A percentile compares a stretch with the other conserved stretches of the same genome.
Evolutionary conservation across 2,888 invertebrate genomes (phyloP).

Genomic region (Lasioglossum marginatum): DNA sequence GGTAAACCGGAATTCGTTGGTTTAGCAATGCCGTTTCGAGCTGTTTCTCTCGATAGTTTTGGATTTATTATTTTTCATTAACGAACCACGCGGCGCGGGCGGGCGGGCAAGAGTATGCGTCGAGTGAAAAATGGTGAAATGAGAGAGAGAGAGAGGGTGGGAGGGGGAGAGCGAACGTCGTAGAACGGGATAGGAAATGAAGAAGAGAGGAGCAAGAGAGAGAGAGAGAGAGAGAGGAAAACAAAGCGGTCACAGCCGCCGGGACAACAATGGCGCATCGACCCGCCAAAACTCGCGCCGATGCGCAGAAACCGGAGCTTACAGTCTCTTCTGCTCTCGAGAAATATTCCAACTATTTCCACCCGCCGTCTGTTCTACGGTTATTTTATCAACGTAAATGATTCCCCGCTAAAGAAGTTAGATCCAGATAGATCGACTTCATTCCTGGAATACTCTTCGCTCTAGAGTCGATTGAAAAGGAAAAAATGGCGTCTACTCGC

Average conservation of each 20-base stretch:
- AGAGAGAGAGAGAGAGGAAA: conserved; percentile 58
- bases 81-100: conserved; percentile 34
- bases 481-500: conserved; percentile 11
- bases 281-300: conserved; percentile 78
- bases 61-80: conserved; percentile 61
- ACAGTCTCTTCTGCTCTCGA: conserved; percentile 59
- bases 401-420: background rate
- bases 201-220: conserved; percentile 45
- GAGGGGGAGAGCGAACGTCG: background rate
- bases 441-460: background rate
- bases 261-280: conserved; percentile 78
- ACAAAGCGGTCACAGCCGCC: conserved; percentile 73
- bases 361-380: background rate
- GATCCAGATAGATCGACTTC: conserved; percentile 9
- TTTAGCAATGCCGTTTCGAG: background rate
- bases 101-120: conserved; percentile 33
- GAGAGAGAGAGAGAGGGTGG: conserved; percentile 12
- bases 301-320: conserved; percentile 71
- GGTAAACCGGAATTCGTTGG: conserved; percentile 27
- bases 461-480: background rate
- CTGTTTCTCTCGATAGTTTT: conserved; percentile 29
- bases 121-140: conserved; percentile 58
- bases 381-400: background rate
- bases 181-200: conserved; percentile 28
- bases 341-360: conserved; percentile 55